Evolutionary conservation across 1,140 invertebrate species (phyloP).

Genomic region (Gyrodactylus bullatarudis): DNA sequence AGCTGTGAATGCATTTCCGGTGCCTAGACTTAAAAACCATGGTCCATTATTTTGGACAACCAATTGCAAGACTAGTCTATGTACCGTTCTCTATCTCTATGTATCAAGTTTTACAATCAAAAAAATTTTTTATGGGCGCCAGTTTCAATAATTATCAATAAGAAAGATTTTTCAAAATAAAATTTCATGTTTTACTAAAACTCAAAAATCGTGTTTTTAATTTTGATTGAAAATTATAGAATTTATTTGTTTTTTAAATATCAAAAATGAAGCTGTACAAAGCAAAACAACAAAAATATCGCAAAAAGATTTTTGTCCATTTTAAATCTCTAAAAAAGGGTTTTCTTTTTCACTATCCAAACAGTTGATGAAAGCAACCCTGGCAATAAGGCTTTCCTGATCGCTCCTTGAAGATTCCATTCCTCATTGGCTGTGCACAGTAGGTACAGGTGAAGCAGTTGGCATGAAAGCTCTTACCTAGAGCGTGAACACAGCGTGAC

Average conservation of each 20-base stretch:
- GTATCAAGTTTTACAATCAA: background rate
- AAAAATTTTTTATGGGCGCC: background rate
- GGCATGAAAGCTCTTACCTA: conserved; percentile 96
- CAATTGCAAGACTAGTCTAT: background rate
- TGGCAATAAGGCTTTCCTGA: conserved; percentile 86
- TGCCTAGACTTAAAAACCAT: background rate
- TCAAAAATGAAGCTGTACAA: too few species aligned
- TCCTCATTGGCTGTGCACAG: conserved; percentile 54
- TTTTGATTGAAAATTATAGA: background rate
- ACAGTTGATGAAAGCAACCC: conserved; percentile 80
- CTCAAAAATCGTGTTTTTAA: background rate
- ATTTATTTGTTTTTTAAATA: too few species aligned
- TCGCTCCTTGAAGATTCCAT: conserved; percentile 85
- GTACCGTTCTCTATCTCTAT: background rate
- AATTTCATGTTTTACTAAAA: background rate
- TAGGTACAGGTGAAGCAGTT: conserved; percentile 70
- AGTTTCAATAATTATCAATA: too few species aligned
- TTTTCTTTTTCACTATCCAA: conserved; percentile 16
- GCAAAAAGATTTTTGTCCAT: too few species aligned
- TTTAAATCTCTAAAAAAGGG: too few species aligned
- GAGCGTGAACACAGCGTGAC: conserved; percentile 22
- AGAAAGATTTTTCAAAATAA: background rate
- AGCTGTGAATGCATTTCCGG: background rate
- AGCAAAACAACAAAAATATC: too few species aligned
- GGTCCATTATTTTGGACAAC: too few species aligned